Evolutionary conservation across 2,888 invertebrate genomes (phyloP), one percentile per base, ranked within the genome.

Genomic region (Heliconius ethilla): DNA sequence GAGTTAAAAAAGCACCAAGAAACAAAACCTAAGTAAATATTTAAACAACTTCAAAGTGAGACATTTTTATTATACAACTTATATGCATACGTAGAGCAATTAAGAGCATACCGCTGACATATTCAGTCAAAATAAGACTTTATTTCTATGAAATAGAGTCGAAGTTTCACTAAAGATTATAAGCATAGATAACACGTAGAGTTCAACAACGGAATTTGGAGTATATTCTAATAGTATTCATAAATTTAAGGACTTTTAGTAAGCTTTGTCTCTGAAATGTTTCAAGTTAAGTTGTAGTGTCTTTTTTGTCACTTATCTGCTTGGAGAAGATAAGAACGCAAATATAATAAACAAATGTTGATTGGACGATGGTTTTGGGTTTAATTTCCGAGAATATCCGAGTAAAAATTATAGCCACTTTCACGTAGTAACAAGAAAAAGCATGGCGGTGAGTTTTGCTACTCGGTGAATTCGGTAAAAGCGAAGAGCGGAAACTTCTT

Each of bases 1-100:
- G n/a, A 15, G n/a, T n/a, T 55, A 9, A 18, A 70, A 70, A 51
- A 51, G 18, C 13, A 59, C 3, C 15, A n/a, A 33, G 33, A 33
- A 59, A 72, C 55, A 55, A 72, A 59, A 72, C 25, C 37, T 72
- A 5, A 59, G 33, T 72, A 59, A 72, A 25, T 59, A 59, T 59
- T 72, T 77, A 59, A 63, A 80, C 74, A 80, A 82, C 77, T 79
- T 82, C 80, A 83, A 80, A 81, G 81, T 76, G 79, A 80, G 77
- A 81, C 78, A 81, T 82, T 82, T 82, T 82, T 82, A 82, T 81
- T 79, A 81, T 79, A 62, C 70, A 73, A 81, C 78, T 77, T 79
- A 80, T 72, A 59, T 37, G 70, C 37, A 76, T 69, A 79, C 75
- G 81, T 65, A 70, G 65, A 77, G 77, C 76, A 78, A 80, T 80